Percentiles rank a stretch among this genome's conserved stretches.
phyloP scores from a whole-genome alignment of 2,797 vertebrate species.

The Alfaro cultratus region DNA sequence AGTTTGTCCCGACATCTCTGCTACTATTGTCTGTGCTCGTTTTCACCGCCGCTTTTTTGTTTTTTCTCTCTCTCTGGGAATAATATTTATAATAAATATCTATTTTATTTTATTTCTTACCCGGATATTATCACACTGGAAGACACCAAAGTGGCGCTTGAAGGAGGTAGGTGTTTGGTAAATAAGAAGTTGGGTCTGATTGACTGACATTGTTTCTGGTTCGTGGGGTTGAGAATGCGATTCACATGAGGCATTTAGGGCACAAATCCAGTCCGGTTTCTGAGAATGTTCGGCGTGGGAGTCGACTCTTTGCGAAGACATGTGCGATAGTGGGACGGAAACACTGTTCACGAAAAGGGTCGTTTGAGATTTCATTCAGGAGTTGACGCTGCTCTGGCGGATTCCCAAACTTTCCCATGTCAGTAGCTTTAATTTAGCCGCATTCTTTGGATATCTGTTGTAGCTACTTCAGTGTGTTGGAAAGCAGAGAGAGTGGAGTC shows the following conservation, averaged over 20 bases:
- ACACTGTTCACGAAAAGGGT: neutral
- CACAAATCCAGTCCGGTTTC: neutral
- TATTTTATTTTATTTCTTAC: conserved; percentile 9
- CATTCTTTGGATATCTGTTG: neutral
- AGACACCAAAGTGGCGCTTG: conserved; percentile 80
- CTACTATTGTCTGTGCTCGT: conserved; percentile 57
- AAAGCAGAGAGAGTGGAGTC: neutral
- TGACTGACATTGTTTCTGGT: conserved; percentile 47
- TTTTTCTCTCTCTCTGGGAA: neutral
- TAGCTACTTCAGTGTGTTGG: neutral
- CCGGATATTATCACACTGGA: conserved; percentile 53
- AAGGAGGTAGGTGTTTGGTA: conserved; percentile 74
- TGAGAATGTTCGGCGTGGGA: neutral
- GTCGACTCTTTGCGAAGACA: neutral
- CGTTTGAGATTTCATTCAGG: conserved; percentile 38
- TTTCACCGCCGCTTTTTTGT: conserved; percentile 20
- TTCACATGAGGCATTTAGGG: neutral
- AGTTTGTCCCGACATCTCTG: conserved; percentile 64
- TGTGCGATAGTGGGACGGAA: neutral
- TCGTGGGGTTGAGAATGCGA: conserved; percentile 12
- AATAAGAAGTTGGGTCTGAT: conserved; percentile 47
- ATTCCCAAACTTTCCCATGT: conserved; percentile 47
- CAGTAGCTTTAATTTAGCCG: neutral
- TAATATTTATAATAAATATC: conserved; percentile 11
- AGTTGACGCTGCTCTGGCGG: conserved; percentile 10